Evolutionary conservation across 2,888 invertebrate genomes (phyloP).

Genomic region (Orthosia incerta): DNA sequence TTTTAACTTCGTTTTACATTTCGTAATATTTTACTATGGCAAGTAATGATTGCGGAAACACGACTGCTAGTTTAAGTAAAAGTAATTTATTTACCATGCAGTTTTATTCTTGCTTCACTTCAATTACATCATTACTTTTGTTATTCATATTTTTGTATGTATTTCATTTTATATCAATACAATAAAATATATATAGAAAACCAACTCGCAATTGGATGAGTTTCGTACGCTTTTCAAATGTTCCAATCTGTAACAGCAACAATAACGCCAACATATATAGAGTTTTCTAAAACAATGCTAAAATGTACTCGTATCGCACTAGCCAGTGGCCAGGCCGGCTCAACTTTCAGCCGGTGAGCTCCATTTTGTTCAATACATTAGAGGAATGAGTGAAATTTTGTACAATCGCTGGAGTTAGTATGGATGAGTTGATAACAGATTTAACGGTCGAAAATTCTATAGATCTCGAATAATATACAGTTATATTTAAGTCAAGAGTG

Average conservation of each 20-base stretch:
- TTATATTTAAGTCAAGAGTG: not conserved
- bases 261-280: conserved; percentile 42
- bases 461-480: not conserved
- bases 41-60: conserved; percentile 26
- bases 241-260: conserved; percentile 36
- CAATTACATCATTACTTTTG: not conserved
- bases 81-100: not conserved
- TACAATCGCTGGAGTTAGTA: conserved; percentile 3
- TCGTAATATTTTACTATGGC: conserved; percentile 24
- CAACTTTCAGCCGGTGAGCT: conserved; percentile 20
- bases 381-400: conserved; percentile 16
- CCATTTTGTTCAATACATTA: conserved; percentile 38
- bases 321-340: conserved; percentile 20
- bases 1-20: conserved; percentile 51
- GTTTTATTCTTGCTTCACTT: not conserved
- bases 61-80: conserved; percentile 6
- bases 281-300: conserved; percentile 46
- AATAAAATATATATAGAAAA: conserved; percentile 28
- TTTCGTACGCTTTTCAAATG: conserved; percentile 33
- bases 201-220: conserved; percentile 10
- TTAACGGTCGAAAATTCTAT: not conserved
- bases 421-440: conserved; percentile 8
- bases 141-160: not conserved
- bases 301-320: conserved; percentile 30
- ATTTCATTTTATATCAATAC: not conserved